A percentile compares a stretch with the other conserved stretches of the same genome.
These are phyloP conservation scores for Heliconius congener DNA, from an alignment of 1,140 invertebrate species.

Conservation along the genomic window DNA sequence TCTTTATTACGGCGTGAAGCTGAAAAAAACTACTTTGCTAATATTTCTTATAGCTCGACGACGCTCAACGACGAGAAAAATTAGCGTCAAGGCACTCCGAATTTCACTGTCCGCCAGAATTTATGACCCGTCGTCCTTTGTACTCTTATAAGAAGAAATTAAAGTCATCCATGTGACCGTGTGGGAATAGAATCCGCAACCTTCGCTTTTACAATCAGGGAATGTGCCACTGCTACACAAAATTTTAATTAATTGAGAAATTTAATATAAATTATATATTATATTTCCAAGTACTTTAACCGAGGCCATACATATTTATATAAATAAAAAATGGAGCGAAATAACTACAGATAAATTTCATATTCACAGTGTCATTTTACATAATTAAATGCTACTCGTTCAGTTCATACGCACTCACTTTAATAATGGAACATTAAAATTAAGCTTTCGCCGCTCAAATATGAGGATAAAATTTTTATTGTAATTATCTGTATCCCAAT, in stretches of 20 bases:
- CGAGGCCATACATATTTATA: background rate
- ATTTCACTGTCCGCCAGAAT: too few relatives aligned
- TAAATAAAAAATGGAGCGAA: constrained; percentile 1
- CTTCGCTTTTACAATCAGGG: background rate
- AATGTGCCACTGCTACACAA: background rate
- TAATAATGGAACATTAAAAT: constrained; percentile 5
- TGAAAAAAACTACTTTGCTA: too few relatives aligned
- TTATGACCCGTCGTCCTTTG: background rate
- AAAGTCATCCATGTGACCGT: too few relatives aligned
- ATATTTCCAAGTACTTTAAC: background rate
- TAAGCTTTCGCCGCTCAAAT: background rate
- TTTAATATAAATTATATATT: background rate
- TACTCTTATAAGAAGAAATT: background rate
- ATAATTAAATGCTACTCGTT: constrained; percentile 23
- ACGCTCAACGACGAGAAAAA: too few relatives aligned
- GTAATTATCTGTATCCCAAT: background rate
- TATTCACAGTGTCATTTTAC: constrained; percentile 30
- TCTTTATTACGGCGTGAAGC: too few relatives aligned
- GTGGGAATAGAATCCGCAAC: too few relatives aligned
- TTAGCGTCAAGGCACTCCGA: too few relatives aligned
- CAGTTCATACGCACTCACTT: constrained; percentile 11
- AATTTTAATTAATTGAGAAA: background rate
- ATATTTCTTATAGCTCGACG: too few relatives aligned
- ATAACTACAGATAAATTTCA: constrained; percentile 26
- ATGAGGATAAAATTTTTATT: background rate